A percentile compares a stretch with the other conserved stretches of the same genome.
Conservation (phyloP, 2,113 vertebrate species). For the Platanista minor region DNA sequence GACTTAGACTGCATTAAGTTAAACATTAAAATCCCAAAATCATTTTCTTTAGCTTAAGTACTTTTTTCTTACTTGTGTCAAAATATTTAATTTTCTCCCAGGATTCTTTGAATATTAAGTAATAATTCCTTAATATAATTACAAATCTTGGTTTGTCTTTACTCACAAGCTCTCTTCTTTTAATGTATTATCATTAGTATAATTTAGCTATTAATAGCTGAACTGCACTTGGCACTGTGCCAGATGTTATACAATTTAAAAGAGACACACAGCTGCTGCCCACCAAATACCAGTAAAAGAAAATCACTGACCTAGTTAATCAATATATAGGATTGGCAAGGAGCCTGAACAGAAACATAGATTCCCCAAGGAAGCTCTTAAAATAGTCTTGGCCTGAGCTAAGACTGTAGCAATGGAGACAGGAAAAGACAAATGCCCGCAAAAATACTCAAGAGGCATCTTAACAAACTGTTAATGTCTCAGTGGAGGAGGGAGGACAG, state of each 20-base stretch:
- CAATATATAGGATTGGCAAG: not conserved
- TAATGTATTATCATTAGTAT: constrained; percentile 26
- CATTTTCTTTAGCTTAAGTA: not conserved
- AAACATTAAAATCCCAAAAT: constrained; percentile 15
- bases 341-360: not conserved
- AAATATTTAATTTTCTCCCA: constrained; percentile 24
- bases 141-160: constrained; percentile 25
- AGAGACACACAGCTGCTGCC: not conserved
- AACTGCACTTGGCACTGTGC: not conserved
- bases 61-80: not conserved
- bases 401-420: not conserved
- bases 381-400: constrained; percentile 19
- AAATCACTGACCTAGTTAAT: not conserved
- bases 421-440: not conserved
- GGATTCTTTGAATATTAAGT: not conserved
- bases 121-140: constrained; percentile 40
- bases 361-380: not conserved
- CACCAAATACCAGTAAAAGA: not conserved
- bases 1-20: not conserved
- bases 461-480: not conserved
- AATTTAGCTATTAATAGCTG: not conserved
- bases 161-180: not conserved
- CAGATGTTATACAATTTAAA: constrained; percentile 19
- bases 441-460: not conserved
- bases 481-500: not conserved